Conservation (phyloP, 2,797 vertebrate species). For the Peromyscus eremicus region DNA sequence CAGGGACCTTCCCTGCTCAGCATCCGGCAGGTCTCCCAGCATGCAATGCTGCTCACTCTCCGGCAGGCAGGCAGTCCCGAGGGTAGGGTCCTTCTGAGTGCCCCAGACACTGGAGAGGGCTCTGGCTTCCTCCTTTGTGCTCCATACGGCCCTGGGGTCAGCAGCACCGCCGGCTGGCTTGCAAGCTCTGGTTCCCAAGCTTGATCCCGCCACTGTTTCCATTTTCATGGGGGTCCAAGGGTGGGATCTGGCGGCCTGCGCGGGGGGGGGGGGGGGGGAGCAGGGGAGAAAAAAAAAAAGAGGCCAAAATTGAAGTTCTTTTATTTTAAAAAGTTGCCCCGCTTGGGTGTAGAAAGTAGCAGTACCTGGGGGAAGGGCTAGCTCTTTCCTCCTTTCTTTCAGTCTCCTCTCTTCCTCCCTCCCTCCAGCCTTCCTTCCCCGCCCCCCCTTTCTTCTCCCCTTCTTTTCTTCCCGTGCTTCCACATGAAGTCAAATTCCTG, state of each 20-base stretch:
- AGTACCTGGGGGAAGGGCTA: background rate
- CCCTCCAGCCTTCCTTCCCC: too few species aligned
- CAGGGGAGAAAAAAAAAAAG: conserved; percentile 84
- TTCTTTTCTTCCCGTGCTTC: background rate
- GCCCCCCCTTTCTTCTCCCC: too few species aligned
- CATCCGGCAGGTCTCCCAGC: conserved; percentile 70
- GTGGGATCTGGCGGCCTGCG: conserved; percentile 96
- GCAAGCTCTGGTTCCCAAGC: conserved; percentile 90
- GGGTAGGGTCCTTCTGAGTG: conserved; percentile 53
- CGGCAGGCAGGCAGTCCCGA: background rate
- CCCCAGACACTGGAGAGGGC: conserved; percentile 48
- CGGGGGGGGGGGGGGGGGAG: background rate
- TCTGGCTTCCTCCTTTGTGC: conserved; percentile 77
- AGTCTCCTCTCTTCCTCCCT: too few species aligned
- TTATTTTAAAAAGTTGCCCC: background rate
- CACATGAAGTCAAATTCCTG: background rate
- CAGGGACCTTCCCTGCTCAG: conserved; percentile 73
- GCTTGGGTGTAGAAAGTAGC: background rate
- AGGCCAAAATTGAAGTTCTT: conserved; percentile 62
- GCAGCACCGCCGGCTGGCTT: conserved; percentile 93
- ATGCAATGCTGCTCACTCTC: conserved; percentile 62
- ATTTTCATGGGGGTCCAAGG: conserved; percentile 94
- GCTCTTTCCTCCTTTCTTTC: too few species aligned
- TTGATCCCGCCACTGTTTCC: conserved; percentile 95
- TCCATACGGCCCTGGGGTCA: conserved; percentile 85